Evolutionary conservation across 1,140 invertebrate species (phyloP), one percentile per base, ranked within the genome.

Genomic region (Cardiocondyla obscurior): DNA sequence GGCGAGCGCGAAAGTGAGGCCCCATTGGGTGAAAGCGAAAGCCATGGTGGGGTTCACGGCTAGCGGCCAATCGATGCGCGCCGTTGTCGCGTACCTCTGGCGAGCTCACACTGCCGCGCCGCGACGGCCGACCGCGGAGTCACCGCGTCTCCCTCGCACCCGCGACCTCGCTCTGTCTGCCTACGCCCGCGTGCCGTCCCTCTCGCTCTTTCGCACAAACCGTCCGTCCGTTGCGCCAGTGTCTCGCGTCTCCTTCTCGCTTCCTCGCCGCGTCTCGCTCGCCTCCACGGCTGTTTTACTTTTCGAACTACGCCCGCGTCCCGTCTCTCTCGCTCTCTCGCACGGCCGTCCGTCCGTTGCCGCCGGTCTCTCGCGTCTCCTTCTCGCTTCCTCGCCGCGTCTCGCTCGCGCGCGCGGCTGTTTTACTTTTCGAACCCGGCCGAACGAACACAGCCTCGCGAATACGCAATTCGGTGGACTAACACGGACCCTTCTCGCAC

Each of bases 1-100:
- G 89, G 89, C 91, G 92, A 93, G 88, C 92, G 92, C 92, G 93
- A 94, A 94, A 94, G 93, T 94, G 92, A 94, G 92, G 91, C 88
- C 92, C 93, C 90, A 94, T 94, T 94, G 93, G 93, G 91, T 94
- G 93, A 94, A 94, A 94, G 93, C 91, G 93, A 94, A 94, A 94
- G 93, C 92, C 69, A 84, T 93, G 93, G 93, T 94, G 93, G 93
- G 93, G 93, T 93, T 93, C 93, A 94, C 90, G 93, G 93, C 92
- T 93, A 93, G 90, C 79, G 91, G 90, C 93, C 93, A 94, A 94
- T 94, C 93, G 93, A 94, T 94, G 93, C 87, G 85, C 92, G 84
- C 86, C 89, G 88, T 89, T 89, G 60, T 77, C 85, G 72, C 57
- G 85, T 90, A 85, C 87, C 89, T 81, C 25, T 33, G 58, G 16